phyloP scores from a whole-genome alignment of 2,797 vertebrate genomes.

The Monodelphis domestica region DNA sequence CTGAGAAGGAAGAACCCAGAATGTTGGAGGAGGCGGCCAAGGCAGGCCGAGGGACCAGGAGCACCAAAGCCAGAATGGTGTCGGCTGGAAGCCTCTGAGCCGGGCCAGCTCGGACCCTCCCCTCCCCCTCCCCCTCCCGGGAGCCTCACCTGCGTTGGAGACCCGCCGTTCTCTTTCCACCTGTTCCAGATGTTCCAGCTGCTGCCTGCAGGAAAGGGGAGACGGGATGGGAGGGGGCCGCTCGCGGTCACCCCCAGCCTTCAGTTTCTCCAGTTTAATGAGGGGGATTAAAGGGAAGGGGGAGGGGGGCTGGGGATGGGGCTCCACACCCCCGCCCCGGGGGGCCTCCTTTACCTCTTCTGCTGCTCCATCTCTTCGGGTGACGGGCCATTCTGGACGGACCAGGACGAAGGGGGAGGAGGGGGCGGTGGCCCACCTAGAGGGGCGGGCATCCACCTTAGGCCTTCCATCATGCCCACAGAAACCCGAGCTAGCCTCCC shows the following conservation, averaged over 20 bases:
- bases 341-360: constrained; percentile 86
- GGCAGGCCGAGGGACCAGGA: too few relatives aligned
- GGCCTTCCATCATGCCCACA: too few relatives aligned
- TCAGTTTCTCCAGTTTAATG: background rate
- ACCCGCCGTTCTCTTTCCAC: constrained; percentile 68
- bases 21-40: background rate
- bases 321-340: background rate
- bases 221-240: accelerated
- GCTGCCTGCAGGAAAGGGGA: constrained; percentile 49
- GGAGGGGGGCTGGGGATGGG: too few relatives aligned
- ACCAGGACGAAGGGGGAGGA: constrained; percentile 81
- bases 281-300: background rate
- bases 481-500: too few relatives aligned
- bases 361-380: constrained; percentile 92
- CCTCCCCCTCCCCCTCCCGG: accelerated
- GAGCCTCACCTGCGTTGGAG: constrained; percentile 69
- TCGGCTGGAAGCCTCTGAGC: too few relatives aligned
- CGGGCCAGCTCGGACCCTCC: too few relatives aligned
- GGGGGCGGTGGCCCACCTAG: constrained; percentile 9
- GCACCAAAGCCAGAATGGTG: too few relatives aligned
- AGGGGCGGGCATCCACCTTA: background rate
- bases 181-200: constrained; percentile 62
- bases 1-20: background rate
- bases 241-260: too few relatives aligned
- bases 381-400: constrained; percentile 90